These are phyloP conservation scores for Agapornis roseicollis DNA, from an alignment of 2,113 vertebrate species.

Conservation along the genomic window DNA sequence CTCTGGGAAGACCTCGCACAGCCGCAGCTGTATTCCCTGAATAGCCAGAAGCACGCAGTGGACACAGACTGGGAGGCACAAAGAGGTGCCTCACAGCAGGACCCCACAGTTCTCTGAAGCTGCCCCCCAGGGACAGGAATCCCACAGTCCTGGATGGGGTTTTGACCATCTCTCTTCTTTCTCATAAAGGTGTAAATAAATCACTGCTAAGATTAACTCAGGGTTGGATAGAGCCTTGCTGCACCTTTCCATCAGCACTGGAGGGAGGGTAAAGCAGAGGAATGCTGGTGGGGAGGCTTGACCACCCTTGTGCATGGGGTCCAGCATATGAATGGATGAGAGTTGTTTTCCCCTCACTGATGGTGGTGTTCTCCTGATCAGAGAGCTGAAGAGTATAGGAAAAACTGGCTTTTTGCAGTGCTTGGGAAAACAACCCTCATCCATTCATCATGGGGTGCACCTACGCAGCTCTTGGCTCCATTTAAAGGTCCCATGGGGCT, in stretches of 20 bases:
- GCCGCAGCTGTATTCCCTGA: neutral
- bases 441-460: too few relatives aligned
- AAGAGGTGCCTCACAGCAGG: neutral
- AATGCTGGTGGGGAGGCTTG: neutral
- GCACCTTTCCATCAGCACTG: neutral
- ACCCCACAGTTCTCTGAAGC: neutral
- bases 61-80: neutral
- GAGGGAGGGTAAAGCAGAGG: neutral
- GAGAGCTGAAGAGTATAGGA: too few relatives aligned
- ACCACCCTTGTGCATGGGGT: rapidly evolving
- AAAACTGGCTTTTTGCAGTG: too few relatives aligned
- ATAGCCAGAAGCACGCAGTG: neutral
- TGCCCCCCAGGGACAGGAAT: neutral
- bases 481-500: neutral
- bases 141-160: neutral
- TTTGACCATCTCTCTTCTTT: rapidly evolving
- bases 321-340: rapidly evolving
- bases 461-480: neutral
- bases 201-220: neutral
- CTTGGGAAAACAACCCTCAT: too few relatives aligned
- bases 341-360: neutral
- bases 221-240: neutral
- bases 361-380: too few relatives aligned
- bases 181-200: neutral
- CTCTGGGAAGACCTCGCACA: neutral